Evolutionary conservation across 2,888 invertebrate genomes (phyloP), one percentile per base, ranked within the genome.

Genomic region (Lepidocyrtoides sp.): DNA sequence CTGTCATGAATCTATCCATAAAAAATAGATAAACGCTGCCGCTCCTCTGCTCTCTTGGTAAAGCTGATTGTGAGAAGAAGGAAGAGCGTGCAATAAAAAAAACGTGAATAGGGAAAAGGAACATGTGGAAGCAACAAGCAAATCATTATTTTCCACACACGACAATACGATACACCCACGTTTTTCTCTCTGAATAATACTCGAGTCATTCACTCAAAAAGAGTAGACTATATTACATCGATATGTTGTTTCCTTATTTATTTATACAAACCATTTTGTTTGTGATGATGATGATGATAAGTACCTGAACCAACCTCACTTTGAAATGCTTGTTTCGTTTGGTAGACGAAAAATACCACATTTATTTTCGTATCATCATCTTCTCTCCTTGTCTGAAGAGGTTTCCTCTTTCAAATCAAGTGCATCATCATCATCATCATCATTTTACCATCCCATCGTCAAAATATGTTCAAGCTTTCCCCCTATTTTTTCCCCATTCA

Each of bases 51-150:
- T 69, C 26, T 20, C 1, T 5, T n/a, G 29, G 10, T 26, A 20
- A 3, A 60, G 26, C 26, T 23, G 1, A n/a, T 29, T n/a, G n/a
- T n/a, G n/a, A n/a, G n/a, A n/a, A n/a, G 26, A 29, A 60, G 0
- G 26, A 8, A 60, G 10, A 32, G 17, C n/a, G n/a, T n/a, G n/a
- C n/a, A n/a, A n/a, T n/a, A 54, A 8, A 17, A 54, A 54, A 72
- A 84, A 84, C 0, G 32, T 2, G 84, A 32, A 32, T 10, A 60
- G 23, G 57, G n/a, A 83, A 63, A 44, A n/a, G 44, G 7, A 60
- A 57, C 17, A 4, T 29, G 60, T 44, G 63, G 84, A 84, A 84
- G 84, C 84, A 84, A 84, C 84, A 84, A 84, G 84, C 84, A 84
- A 84, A 54, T 72, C 69, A 84, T 84, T 84, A 84, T 84, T 84